Evolutionary conservation across 2,888 invertebrate genomes (phyloP), one percentile per base, ranked within the genome.

Genomic region (Parnassius apollo): DNA sequence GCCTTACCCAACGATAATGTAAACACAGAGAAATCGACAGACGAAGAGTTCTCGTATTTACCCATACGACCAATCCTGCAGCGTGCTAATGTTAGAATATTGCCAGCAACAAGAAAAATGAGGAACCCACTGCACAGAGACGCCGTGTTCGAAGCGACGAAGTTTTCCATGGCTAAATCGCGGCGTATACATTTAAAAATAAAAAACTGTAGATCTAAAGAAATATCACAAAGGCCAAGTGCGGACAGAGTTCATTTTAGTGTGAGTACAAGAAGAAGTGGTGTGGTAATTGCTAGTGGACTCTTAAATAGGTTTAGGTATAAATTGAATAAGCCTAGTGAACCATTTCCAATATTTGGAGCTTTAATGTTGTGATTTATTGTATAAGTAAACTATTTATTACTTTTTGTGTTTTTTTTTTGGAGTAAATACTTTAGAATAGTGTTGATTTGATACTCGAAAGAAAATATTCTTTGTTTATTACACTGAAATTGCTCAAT

Each of bases 301-400:
- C 67, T 85, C 2, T 74, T 92, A 52, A 80, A 86, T 73, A 85
- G 91, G 65, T 92, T 92, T 82, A 89, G 78, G 74, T 91, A 85
- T 76, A 89, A 77, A 74, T 65, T 86, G 65, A 84, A 78, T 54
- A 81, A 82, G 66, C 66, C 73, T 60, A 78, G 69, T 67, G 77
- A 81, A 59, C 68, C 76, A 50, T 83, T 85, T 80, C 89, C 91
- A 75, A 81, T 86, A 77, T 87, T 83, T 76, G 88, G 86, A 75
- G 81, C 85, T 69, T 75, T 89, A 71, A 77, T 79, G 67, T 75
- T 91, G 75, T 91, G 75, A 77, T 46, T 64, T 70, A 64, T 62
- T 46, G 45, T 44, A 58, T 57, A 55, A 65, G 44, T 55, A 65
- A 61, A 59, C 12, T 64, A 59, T 64, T 63, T 63, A 63, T 63